These are phyloP conservation scores for Labia minor DNA, from an alignment of 2,888 invertebrate genomes.

Conservation along the genomic window DNA sequence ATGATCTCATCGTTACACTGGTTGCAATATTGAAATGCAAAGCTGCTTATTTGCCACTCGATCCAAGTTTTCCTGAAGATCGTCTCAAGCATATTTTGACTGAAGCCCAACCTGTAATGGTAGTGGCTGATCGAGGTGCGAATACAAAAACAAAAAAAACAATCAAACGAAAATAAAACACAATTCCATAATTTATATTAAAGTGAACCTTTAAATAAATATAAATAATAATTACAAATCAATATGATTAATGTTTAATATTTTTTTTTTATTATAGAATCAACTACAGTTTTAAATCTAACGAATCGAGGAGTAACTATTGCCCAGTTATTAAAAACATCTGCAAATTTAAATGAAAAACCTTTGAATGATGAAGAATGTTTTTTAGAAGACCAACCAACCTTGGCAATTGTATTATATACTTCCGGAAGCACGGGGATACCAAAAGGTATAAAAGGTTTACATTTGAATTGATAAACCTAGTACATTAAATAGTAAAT, in stretches of 20 bases:
- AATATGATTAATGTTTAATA: neutral
- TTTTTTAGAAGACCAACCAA: conserved; percentile 27
- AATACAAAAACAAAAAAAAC: too few relatives aligned
- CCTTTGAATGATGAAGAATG: conserved; percentile 37
- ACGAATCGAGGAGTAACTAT: neutral
- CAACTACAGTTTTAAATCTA: neutral
- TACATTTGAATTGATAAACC: too few relatives aligned
- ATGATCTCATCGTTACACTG: conserved; percentile 52
- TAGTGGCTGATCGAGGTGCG: conserved; percentile 50
- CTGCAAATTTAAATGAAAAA: conserved; percentile 37
- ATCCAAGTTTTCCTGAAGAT: conserved; percentile 56
- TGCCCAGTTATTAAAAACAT: conserved; percentile 36
- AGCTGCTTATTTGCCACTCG: conserved; percentile 74
- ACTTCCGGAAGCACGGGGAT: conserved; percentile 85
- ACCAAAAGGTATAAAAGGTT: conserved; percentile 73
- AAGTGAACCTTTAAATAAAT: too few relatives aligned
- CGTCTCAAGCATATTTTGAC: conserved; percentile 64
- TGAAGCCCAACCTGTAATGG: conserved; percentile 59
- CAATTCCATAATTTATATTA: too few relatives aligned
- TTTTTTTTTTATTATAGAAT: neutral
- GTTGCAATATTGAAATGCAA: conserved; percentile 71
- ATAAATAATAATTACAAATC: neutral
- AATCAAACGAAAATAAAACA: too few relatives aligned
- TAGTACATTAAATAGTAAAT: too few relatives aligned
- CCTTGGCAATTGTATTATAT: conserved; percentile 61